Conservation (phyloP, 2,888 invertebrate genomes). For the Conistra vaccinii region DNA sequence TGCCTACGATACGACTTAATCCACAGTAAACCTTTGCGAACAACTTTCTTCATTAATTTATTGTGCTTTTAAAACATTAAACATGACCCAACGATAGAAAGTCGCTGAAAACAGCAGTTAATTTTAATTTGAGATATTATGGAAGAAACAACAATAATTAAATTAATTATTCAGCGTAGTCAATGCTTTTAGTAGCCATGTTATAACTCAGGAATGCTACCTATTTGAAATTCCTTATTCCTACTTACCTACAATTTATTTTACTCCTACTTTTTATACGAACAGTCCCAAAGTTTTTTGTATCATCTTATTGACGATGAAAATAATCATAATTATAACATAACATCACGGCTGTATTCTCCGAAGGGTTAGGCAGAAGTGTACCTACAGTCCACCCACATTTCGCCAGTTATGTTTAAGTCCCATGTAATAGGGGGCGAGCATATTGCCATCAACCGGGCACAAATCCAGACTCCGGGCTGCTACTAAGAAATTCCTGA, state of each 20-base stretch:
- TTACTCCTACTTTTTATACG: too few species aligned
- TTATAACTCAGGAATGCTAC: background rate
- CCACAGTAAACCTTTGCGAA: background rate
- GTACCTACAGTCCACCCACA: too few species aligned
- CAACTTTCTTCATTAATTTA: background rate
- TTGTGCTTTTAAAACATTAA: constrained; percentile 9
- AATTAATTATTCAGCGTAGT: background rate
- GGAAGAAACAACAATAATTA: constrained; percentile 18
- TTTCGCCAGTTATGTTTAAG: too few species aligned
- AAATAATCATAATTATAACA: too few species aligned
- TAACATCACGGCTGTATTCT: too few species aligned
- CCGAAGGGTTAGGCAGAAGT: too few species aligned
- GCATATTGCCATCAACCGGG: too few species aligned
- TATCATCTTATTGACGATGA: background rate
- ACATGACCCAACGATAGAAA: background rate
- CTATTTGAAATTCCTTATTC: background rate
- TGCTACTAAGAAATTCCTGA: too few species aligned
- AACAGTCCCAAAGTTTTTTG: background rate
- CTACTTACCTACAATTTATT: background rate
- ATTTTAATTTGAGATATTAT: constrained; percentile 19
- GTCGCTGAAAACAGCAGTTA: constrained; percentile 17
- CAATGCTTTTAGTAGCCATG: background rate
- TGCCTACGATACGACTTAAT: too few species aligned
- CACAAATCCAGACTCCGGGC: too few species aligned
- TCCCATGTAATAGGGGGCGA: too few species aligned